A percentile compares a stretch with the other conserved stretches of the same genome.
phyloP scores from a whole-genome alignment of 1,140 invertebrate species.

The Drusus annulatus region DNA sequence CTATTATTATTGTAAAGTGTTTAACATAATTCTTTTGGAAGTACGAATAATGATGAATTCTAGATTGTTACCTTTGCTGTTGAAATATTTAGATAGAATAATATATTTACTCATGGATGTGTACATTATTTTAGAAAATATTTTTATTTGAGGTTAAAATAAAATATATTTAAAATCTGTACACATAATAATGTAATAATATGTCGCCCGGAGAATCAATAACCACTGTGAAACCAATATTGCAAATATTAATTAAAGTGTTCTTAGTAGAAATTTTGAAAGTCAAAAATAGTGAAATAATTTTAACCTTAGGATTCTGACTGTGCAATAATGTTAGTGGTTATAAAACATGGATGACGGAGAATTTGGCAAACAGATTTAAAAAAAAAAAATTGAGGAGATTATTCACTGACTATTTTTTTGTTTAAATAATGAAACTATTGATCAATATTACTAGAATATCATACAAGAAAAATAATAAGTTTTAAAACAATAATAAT shows the following conservation, averaged over 20 bases:
- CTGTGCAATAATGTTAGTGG: slow-evolving; percentile 1
- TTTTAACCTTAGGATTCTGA: not conserved
- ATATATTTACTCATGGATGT: too few relatives aligned
- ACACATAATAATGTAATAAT: too few relatives aligned
- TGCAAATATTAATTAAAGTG: slow-evolving; percentile 25
- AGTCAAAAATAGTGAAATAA: not conserved
- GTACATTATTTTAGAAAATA: not conserved
- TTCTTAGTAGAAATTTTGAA: slow-evolving; percentile 23
- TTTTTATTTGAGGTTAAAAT: not conserved
- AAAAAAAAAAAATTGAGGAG: too few relatives aligned
- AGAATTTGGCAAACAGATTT: too few relatives aligned
- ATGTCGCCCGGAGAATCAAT: too few relatives aligned
- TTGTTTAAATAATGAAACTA: too few relatives aligned
- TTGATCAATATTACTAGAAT: too few relatives aligned
- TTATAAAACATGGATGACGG: not conserved
- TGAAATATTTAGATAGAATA: slow-evolving; percentile 15
- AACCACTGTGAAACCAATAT: not conserved
- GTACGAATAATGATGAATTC: not conserved
- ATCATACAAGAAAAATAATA: too few relatives aligned
- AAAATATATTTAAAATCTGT: too few relatives aligned
- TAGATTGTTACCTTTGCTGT: slow-evolving; percentile 21
- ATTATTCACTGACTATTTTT: too few relatives aligned
- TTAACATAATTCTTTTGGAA: not conserved
- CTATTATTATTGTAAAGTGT: slow-evolving; percentile 23
- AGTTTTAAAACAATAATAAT: too few relatives aligned